Conservation (phyloP, 2,113 vertebrate genomes). For the Phrynosoma blainvillii region DNA sequence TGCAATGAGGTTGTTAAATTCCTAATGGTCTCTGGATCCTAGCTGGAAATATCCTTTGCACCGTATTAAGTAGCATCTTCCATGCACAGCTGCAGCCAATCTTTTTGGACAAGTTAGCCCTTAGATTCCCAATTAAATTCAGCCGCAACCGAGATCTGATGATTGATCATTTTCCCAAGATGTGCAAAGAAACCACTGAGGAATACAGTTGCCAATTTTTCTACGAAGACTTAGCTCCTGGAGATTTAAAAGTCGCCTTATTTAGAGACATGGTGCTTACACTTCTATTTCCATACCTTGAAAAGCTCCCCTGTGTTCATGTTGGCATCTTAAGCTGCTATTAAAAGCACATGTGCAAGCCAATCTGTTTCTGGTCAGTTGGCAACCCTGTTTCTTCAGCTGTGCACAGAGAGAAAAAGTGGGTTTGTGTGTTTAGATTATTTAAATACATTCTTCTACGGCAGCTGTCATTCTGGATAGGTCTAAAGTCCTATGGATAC, state of each 20-base stretch:
- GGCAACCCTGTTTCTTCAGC: too few species aligned
- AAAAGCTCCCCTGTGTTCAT: neutral
- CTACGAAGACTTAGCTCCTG: neutral
- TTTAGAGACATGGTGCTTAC: neutral
- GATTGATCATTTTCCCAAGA: neutral
- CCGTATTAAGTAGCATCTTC: constrained; percentile 28
- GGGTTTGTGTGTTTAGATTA: too few species aligned
- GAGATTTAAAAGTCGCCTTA: neutral
- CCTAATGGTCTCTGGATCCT: constrained; percentile 59
- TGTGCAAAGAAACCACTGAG: too few species aligned
- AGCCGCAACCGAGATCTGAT: neutral
- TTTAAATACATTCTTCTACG: too few species aligned
- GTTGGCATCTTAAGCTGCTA: neutral
- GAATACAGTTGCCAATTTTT: neutral
- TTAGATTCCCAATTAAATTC: neutral
- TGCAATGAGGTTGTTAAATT: constrained; percentile 59
- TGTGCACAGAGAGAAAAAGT: too few species aligned
- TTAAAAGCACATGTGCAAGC: too few species aligned
- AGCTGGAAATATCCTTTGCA: constrained; percentile 28
- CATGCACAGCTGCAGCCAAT: neutral
- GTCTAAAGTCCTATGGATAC: too few species aligned
- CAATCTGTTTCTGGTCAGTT: too few species aligned
- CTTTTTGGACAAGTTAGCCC: constrained; percentile 30
- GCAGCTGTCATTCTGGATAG: too few species aligned
- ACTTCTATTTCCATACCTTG: neutral